These are phyloP conservation scores for Liposcelis brunnea DNA, from an alignment of 2,888 invertebrate genomes.

Conservation along the genomic window DNA sequence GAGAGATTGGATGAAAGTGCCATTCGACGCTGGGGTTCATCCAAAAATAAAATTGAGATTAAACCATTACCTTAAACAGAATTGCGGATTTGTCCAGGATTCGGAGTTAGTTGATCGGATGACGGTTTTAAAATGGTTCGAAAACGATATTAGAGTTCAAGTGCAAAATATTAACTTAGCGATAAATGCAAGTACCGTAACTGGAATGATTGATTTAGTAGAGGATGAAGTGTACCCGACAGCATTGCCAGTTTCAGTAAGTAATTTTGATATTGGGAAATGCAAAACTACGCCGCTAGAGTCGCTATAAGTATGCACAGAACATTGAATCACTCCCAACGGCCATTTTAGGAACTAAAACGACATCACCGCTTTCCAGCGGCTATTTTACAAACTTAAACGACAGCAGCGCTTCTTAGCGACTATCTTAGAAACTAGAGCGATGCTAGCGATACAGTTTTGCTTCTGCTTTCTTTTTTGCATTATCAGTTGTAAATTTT, in stretches of 20 bases:
- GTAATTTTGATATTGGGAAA: conserved; percentile 12
- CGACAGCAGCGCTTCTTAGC: no score
- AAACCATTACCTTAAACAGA: conserved; percentile 35
- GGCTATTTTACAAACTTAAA: no score
- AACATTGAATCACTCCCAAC: no score
- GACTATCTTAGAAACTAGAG: no score
- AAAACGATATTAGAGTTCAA: conserved; percentile 36
- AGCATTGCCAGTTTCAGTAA: conserved; percentile 67
- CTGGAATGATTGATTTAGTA: conserved; percentile 62
- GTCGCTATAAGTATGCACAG: no score
- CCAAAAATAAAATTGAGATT: conserved; percentile 35
- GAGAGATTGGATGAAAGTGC: conserved; percentile 60
- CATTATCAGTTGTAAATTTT: no score
- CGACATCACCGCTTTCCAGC: no score
- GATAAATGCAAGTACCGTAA: conserved; percentile 64
- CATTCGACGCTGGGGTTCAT: conserved; percentile 15
- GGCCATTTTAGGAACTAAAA: no score
- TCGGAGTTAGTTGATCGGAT: neutral
- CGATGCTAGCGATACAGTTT: no score
- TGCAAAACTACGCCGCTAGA: no score
- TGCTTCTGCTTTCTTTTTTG: no score
- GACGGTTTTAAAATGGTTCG: no score
- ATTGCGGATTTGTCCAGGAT: conserved; percentile 10
- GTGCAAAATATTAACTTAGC: conserved; percentile 46
- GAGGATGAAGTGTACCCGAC: conserved; percentile 73